Evolutionary conservation across 2,797 vertebrate species (phyloP).

Genomic region (Ptychobarbus kaznakovi): DNA sequence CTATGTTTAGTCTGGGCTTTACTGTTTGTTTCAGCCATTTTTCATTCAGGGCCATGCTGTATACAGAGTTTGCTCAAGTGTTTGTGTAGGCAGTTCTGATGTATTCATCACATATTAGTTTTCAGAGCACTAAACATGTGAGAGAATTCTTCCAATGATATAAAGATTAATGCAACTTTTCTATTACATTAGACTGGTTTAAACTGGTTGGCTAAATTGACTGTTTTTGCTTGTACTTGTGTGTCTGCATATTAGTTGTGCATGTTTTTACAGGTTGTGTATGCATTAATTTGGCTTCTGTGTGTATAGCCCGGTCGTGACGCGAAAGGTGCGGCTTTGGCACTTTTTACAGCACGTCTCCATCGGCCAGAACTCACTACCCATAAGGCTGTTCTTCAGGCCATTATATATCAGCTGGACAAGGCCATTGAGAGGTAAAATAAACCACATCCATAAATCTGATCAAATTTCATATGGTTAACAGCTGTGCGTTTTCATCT

Average conservation of each 20-base stretch:
- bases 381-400: constrained; percentile 86
- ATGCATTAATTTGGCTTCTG: constrained; percentile 40
- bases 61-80: constrained; percentile 26
- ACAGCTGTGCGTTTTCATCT: background rate
- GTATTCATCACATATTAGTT: constrained; percentile 17
- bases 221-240: background rate
- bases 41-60: background rate
- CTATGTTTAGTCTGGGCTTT: constrained; percentile 31
- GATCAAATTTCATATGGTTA: background rate
- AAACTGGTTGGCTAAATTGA: background rate
- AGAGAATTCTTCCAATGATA: background rate
- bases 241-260: constrained; percentile 8
- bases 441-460: background rate
- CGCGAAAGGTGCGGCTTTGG: constrained; percentile 83
- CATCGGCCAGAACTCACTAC: constrained; percentile 82
- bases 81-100: constrained; percentile 10
- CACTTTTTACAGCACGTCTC: constrained; percentile 85
- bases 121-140: background rate
- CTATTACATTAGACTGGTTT: background rate
- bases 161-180: background rate
- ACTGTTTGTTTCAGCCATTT: constrained; percentile 29
- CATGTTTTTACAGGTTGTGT: constrained; percentile 29
- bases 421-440: constrained; percentile 86
- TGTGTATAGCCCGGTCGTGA: constrained; percentile 81
- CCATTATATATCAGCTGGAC: constrained; percentile 88